A percentile compares a stretch with the other conserved stretches of the same genome.
Evolutionary conservation across 2,113 vertebrate species (phyloP).

Genomic region (Neofelis nebulosa): DNA sequence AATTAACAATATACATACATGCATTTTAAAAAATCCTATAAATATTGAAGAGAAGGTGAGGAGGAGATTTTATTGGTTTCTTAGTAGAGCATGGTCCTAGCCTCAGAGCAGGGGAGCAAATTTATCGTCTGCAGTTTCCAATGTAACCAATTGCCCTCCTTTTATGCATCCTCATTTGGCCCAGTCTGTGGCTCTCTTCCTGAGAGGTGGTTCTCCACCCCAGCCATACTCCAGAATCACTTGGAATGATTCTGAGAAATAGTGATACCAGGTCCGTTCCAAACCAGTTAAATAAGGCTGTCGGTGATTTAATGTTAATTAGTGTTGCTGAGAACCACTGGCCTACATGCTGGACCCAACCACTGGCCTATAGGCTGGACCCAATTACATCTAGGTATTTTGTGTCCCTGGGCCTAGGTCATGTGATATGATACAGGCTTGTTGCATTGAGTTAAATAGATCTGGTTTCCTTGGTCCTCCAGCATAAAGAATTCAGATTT

Average conservation of each 20-base stretch:
- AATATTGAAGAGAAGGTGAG: constrained; percentile 37
- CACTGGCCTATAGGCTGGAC: background rate
- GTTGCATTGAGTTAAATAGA: background rate
- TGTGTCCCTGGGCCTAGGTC: background rate
- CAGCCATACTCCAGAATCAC: background rate
- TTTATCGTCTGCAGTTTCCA: background rate
- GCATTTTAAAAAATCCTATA: constrained; percentile 47
- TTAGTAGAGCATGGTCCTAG: background rate
- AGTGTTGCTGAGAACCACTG: background rate
- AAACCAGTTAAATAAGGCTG: background rate
- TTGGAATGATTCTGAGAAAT: background rate
- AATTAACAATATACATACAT: constrained; percentile 58
- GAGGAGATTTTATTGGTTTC: constrained; percentile 21
- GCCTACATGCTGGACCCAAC: background rate
- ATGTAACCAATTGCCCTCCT: background rate
- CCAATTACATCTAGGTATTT: background rate
- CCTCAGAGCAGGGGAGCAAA: background rate
- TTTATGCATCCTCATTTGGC: background rate
- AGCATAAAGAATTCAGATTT: constrained; percentile 2
- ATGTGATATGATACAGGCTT: background rate
- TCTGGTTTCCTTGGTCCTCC: background rate
- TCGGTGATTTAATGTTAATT: background rate
- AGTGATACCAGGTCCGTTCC: background rate
- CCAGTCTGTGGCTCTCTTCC: background rate
- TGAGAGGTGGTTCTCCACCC: background rate